Evolutionary conservation across 1,140 invertebrate genomes (phyloP).

Genomic region (Bursaphelenchus mucronatus): DNA sequence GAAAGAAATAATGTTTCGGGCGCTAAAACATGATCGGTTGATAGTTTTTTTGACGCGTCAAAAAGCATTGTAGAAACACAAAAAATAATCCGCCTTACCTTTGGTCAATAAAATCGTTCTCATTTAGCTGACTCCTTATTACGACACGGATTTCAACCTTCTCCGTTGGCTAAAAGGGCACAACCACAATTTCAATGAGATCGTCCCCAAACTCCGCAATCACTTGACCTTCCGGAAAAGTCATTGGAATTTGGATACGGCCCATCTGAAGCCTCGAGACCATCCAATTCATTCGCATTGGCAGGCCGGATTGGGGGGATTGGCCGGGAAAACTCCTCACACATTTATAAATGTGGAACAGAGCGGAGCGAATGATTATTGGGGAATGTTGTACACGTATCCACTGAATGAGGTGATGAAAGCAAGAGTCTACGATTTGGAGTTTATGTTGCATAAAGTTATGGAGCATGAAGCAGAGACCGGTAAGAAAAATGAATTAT

Average conservation of each 20-base stretch:
- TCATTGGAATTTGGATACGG: slow-evolving; percentile 42
- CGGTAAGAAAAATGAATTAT: slow-evolving; percentile 25
- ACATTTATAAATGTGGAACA: slow-evolving; percentile 57
- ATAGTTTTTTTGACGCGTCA: no score
- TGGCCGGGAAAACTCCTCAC: slow-evolving; percentile 47
- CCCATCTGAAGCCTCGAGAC: slow-evolving; percentile 49
- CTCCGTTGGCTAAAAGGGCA: slow-evolving; percentile 60
- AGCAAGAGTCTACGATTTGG: slow-evolving; percentile 58
- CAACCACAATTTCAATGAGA: slow-evolving; percentile 54
- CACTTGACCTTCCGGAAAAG: slow-evolving; percentile 26
- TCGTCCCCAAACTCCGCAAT: slow-evolving; percentile 44
- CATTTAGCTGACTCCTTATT: slow-evolving; percentile 53
- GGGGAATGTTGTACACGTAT: slow-evolving; percentile 54
- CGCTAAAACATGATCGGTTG: no score
- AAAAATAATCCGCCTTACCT: no score
- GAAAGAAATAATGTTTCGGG: no score
- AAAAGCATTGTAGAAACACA: no score
- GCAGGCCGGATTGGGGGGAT: slow-evolving; percentile 51
- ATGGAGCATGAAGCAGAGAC: slow-evolving; percentile 55
- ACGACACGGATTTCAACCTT: slow-evolving; percentile 59
- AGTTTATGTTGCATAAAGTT: slow-evolving; percentile 53
- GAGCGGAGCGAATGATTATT: slow-evolving; percentile 58
- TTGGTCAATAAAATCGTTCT: neutral
- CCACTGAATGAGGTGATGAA: slow-evolving; percentile 54
- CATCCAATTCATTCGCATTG: slow-evolving; percentile 58